phyloP scores from a whole-genome alignment of 2,113 vertebrate species.

The Bostrychus sinensis region DNA sequence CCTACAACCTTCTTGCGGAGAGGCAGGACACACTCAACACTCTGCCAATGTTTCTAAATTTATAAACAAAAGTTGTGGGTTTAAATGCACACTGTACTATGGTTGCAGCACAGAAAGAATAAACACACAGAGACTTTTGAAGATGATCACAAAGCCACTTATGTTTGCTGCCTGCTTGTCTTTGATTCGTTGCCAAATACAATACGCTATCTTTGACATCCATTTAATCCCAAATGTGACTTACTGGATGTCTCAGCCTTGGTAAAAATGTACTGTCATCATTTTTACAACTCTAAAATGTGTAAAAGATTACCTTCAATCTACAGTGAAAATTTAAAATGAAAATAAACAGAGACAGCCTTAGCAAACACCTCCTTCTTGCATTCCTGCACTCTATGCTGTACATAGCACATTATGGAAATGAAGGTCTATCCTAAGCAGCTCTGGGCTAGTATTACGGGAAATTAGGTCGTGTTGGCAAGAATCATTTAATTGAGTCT shows the following conservation, averaged over 20 bases:
- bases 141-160: background rate
- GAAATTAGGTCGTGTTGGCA: constrained; percentile 70
- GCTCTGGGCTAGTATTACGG: constrained; percentile 59
- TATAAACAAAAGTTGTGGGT: background rate
- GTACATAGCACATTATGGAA: constrained; percentile 48
- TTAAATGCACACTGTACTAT: background rate
- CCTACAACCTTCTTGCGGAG: too few species aligned
- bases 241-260: background rate
- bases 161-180: background rate
- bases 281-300: too few species aligned
- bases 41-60: background rate
- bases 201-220: background rate
- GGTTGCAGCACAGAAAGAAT: background rate
- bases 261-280: too few species aligned
- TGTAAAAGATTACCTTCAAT: background rate
- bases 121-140: background rate
- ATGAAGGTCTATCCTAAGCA: constrained; percentile 46
- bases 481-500: constrained; percentile 64
- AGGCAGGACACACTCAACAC: too few species aligned
- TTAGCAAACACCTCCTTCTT: background rate
- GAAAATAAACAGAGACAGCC: constrained; percentile 11
- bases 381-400: constrained; percentile 33
- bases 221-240: background rate
- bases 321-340: background rate
- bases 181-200: background rate